Evolutionary conservation across 2,797 vertebrate genomes (phyloP), one percentile per base, ranked within the genome.

Genomic region (Melanotaenia parkinsoni): DNA sequence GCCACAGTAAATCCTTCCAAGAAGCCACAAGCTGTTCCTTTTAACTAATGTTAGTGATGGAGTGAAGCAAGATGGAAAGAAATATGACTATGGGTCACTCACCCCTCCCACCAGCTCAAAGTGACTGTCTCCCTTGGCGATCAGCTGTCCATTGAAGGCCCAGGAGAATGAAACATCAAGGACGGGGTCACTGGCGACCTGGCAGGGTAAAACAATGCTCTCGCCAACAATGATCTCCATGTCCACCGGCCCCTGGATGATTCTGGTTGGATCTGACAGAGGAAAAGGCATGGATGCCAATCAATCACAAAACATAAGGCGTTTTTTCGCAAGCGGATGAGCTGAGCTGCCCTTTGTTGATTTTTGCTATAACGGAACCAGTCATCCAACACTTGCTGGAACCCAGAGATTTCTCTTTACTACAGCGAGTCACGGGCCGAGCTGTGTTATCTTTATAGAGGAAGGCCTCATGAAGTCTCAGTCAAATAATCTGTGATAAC

Each of bases 191-290:
- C 96, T 96, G 72, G 94, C 84, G 24, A 97, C 96, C 92, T 98
- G 98, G 89, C 98, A 99, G 4, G 96, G 96, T 83, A 99, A 89
- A 72, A 99, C 95, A 1, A 98, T 92, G 5, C 97, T 99, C 89
- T 98, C 97, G 8, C 98, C 98, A 7, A 99, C 97, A 0, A 97
- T 95, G 43, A 98, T 97, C 85, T 99, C 97, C 95, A 96, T 95
- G 91, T 96, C 96, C 63, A 91, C 94, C 0, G 98, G 97, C 3
- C 96, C 96, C 91, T 98, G 79, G 60, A 86, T 96, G 85, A 99
- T 97, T 85, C 94, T 94, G 7, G 97, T 99, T 51, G 97, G 96
- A 86, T 99, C 98, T 99, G 91, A 69, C 10, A 71, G 72, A 58
- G 72, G 77, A 66, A 87, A 54, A 45, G 7, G 1, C 6, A 24